Base-by-base conservation (phyloP, 2,797 vertebrate species). In the Pseudomugil gertrudae region DNA sequence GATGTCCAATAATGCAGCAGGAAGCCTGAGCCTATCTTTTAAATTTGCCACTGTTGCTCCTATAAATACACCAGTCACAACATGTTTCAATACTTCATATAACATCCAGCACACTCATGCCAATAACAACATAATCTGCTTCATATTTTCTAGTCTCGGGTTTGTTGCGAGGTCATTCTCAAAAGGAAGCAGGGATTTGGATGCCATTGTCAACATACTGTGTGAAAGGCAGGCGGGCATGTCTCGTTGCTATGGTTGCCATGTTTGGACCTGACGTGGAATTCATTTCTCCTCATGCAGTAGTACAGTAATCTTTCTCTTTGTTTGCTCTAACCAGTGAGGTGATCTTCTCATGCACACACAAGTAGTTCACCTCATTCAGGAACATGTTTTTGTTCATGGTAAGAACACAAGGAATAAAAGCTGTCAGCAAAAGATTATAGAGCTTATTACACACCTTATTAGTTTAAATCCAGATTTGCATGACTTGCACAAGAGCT, bases 221-320 rank as follows among this genome's bases (percentile, higher is more conserved):
- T 74, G 55, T 54, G 64, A 78, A 56, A 80, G 63, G 51, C 69
- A 35, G 68, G 26, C 63, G 5, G 77, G 81, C 78, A 63, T 50
- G 79, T 86, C 69, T 36, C 35, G 71, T 83, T 87, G 79, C 88
- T 86, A 67, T 75, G 79, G 83, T 79, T 73, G 76, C 90, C 86
- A 69, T 89, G 85, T 90, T 89, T 80, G 86, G 83, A 71, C 81
- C 81, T 87, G 85, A 85, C 75, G 36, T 74, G 80, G 86, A 87
- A 87, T 90, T 87, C 54, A 57, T 71, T 72, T 78, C 65, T 74
- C 5, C 27, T 52, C 15, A 9, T 53, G 59, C 70, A 58, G 54
- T 72, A 45, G 58, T 70, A 76, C 73, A 79, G 57, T 87, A 84
- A 80, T 81, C 77, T 83, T 66, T 57, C 51, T 66, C 80, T 84